Conservation (phyloP, 2,888 invertebrate genomes). For the Harpalus rufipes region DNA sequence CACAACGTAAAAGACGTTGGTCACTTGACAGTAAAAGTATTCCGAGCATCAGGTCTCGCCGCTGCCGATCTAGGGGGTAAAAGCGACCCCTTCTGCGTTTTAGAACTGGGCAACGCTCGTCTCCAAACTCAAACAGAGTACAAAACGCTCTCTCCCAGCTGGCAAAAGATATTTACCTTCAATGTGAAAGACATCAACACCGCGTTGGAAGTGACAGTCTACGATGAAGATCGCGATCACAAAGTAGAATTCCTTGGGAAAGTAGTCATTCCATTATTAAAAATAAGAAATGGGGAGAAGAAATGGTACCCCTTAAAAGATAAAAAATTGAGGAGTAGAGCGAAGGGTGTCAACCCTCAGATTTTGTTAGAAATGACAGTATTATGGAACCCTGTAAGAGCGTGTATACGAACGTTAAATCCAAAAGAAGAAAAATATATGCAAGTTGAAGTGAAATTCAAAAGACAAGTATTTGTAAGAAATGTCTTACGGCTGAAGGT, state of each 20-base stretch:
- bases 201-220: conserved; percentile 95
- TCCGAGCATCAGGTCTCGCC: conserved; percentile 89
- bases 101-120: conserved; percentile 96
- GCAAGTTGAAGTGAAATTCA: conserved; percentile 96
- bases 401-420: conserved; percentile 94
- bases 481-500: conserved; percentile 96
- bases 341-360: conserved; percentile 95
- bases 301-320: conserved; percentile 98
- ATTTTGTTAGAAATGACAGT: conserved; percentile 95
- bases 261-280: conserved; percentile 91
- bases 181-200: conserved; percentile 98
- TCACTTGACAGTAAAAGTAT: conserved; percentile 96
- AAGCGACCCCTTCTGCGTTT: conserved; percentile 98
- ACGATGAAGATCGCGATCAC: conserved; percentile 98
- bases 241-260: conserved; percentile 98
- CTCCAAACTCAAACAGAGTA: conserved; percentile 99
- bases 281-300: conserved; percentile 93
- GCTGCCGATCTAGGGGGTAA: conserved; percentile 98
- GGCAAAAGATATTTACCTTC: conserved; percentile 99
- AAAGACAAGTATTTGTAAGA: conserved; percentile 94
- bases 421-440: conserved; percentile 97
- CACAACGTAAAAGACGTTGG: conserved; percentile 92
- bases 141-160: conserved; percentile 96
- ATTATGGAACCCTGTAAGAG: conserved; percentile 95
- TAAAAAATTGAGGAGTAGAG: conserved; percentile 91